Conservation (phyloP, 2,113 vertebrate species). For the Dicentrarchus labrax region DNA sequence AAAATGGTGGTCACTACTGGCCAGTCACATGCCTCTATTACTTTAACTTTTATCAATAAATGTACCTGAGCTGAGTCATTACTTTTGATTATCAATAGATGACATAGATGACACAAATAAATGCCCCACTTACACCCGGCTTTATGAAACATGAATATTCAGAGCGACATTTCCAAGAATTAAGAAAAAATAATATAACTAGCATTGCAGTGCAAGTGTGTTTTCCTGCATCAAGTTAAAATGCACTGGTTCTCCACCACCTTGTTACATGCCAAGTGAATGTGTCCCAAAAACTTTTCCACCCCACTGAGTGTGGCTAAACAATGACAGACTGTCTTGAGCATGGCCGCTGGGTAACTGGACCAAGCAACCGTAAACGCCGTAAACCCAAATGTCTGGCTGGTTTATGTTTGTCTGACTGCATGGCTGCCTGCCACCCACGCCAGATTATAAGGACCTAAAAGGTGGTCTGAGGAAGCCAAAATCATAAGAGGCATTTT, state of each 20-base stretch:
- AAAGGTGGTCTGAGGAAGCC: not conserved
- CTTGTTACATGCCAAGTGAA: not conserved
- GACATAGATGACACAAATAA: not conserved
- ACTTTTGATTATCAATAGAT: not conserved
- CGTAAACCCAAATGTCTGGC: not conserved
- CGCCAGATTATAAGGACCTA: slow-evolving; percentile 2
- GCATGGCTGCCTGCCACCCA: not conserved
- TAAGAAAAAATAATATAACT: not conserved
- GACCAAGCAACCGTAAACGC: slow-evolving; percentile 23
- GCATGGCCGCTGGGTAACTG: not conserved
- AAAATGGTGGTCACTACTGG: not conserved
- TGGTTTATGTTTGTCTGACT: not conserved
- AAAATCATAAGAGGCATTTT: not conserved
- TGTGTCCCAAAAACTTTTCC: not conserved
- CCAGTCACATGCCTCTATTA: no score
- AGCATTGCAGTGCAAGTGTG: not conserved
- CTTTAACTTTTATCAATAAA: not conserved
- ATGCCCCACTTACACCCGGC: not conserved
- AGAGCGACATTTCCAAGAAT: not conserved
- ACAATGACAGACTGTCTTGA: slow-evolving; percentile 8
- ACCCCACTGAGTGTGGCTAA: not conserved
- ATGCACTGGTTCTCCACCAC: not conserved
- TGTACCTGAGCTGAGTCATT: no score
- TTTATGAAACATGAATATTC: not conserved
- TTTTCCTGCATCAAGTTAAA: not conserved